Base-by-base conservation (phyloP, 2,797 vertebrate species). In the Brachyalestes nurse region DNA sequence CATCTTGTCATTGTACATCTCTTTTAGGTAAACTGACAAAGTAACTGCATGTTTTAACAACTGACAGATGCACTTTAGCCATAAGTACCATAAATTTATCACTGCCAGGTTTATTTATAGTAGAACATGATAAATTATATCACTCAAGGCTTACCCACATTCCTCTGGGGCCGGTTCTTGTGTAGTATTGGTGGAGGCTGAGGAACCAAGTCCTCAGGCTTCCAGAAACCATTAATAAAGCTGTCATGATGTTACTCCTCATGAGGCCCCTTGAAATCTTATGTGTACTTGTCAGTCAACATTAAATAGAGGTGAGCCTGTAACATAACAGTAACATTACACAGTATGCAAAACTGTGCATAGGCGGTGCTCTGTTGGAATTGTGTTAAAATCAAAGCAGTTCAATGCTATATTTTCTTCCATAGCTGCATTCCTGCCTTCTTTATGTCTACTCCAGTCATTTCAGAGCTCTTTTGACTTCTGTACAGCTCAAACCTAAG, bases 41-140 rank as follows among this genome's bases (percentile, higher is more conserved):
- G 28, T 19, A 8, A 61, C 17, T 45, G 45, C 12, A 66, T 16
- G 58, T 49, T 75, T 67, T 16, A 49, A 23, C 4, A 5, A 19
- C 49, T 53, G 69, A 1, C 21, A 14, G 49, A 53, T 72, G 47
- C 69, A 16, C 47, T 51, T 71, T 28, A 34, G 66, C 9, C 13
- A 73, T 38, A 47, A 76, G 53, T 19, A 51, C 40, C 17, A 51
- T 74, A 61, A 38, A 80, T 78, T 34, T 69, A 72, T 80, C 67
- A 84, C 78, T 61, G 72, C 53, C 65, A 69, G 55, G 49, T 76
- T 75, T 77, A 82, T 85, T 87, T 80, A 83, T 81, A 69, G 73
- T 51, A 14, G 21, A 71, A 62, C 28, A 62, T 80, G 82, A 82
- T 82, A 69, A 81, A 74, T 75, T 34, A 78, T 75, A 60, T 80